Percentiles rank a stretch among this genome's conserved stretches.
These are phyloP conservation scores for Macrophya annulata DNA, from an alignment of 2,888 invertebrate genomes.

Conservation along the genomic window DNA sequence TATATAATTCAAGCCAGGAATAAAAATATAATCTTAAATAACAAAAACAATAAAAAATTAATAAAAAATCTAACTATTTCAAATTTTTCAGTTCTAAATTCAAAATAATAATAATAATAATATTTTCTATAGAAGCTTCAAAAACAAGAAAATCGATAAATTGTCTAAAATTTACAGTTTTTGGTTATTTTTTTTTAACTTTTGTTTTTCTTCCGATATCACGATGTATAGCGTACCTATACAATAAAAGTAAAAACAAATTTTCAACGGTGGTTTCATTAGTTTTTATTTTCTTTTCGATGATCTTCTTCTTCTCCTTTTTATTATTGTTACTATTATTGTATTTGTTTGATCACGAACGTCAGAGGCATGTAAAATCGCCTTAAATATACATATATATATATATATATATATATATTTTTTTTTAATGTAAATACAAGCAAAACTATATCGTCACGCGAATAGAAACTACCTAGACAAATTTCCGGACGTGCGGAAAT, in stretches of 20 bases:
- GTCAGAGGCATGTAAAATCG: not conserved
- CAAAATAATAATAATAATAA: too few species aligned
- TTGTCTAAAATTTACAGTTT: too few species aligned
- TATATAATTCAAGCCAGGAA: not conserved
- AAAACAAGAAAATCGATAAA: not conserved
- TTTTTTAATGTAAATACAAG: too few species aligned
- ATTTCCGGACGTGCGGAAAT: conserved; percentile 52
- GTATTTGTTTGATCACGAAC: not conserved
- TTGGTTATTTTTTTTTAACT: too few species aligned
- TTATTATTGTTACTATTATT: not conserved
- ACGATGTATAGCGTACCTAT: not conserved
- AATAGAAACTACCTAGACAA: conserved; percentile 42
- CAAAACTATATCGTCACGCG: not conserved
- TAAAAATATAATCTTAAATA: not conserved
- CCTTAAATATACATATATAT: not conserved
- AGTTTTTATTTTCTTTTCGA: not conserved
- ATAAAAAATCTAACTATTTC: not conserved
- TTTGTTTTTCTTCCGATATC: not conserved
- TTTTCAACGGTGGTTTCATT: not conserved
- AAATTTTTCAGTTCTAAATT: too few species aligned
- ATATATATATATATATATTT: too few species aligned
- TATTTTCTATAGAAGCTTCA: not conserved
- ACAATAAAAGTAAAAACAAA: not conserved
- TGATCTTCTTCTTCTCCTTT: too few species aligned
- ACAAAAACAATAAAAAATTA: not conserved